Base-by-base conservation (phyloP, 2,797 vertebrate genomes). In the Sandelia bainsii region DNA sequence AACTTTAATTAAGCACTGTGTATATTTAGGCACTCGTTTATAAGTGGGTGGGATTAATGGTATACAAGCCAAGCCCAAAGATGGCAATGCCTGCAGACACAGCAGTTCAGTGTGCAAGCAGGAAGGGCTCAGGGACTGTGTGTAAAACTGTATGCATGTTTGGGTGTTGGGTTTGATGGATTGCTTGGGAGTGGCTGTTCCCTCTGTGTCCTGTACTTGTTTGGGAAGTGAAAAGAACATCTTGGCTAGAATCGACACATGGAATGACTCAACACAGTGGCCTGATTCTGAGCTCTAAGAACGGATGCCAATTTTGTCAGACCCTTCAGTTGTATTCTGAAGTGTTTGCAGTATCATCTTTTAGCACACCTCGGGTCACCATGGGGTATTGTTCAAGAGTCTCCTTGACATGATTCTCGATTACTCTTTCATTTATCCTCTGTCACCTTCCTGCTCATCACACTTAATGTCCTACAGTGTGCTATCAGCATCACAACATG, bases 1-100 rank as follows among this genome's bases (percentile, higher is more conserved):
- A 85, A 83, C 84, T 94, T 93, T 94, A 95, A 95, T 94, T 93
- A 94, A 93, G 88, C 80, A 19, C 76, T 79, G 84, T 92, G 88
- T 91, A 94, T 94, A 93, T 94, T 93, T 92, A 92, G 91, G 80
- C 22, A 61, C 81, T 85, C 65, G 71, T 89, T 93, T 93, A 85
- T 89, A 92, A 94, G 93, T 81, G 85, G 81, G 60, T 74, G 77
- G 80, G 84, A 91, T 93, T 93, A 93, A 93, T 90, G 84, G 80
- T 40, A 56, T 74, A 71, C 62, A 39, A 78, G 63, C 67, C 58
- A 61, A 69, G 70, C 82, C 80, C 76, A 77, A 85, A 88, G 81
- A 90, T 77, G 58, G 80, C 58, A 46, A 52, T 45, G 74, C 80
- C 83, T 79, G 79, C 69, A 82, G 84, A 87, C 75, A 63, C 72